These are phyloP conservation scores for Antechinus flavipes DNA, from an alignment of 2,113 vertebrate species.

Conservation along the genomic window DNA sequence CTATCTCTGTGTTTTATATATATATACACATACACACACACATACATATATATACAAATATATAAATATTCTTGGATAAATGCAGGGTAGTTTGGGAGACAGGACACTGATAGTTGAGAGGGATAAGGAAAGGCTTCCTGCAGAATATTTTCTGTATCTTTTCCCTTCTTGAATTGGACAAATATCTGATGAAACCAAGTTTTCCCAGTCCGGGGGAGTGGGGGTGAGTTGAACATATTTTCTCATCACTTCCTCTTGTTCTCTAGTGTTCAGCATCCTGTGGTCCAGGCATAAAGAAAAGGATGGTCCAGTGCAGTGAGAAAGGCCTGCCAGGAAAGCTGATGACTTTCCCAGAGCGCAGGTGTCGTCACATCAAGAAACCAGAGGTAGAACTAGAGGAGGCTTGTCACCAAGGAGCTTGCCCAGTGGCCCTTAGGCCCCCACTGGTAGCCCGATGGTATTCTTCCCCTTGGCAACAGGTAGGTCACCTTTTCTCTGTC, in stretches of 20 bases:
- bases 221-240: background rate
- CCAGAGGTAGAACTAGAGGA: conserved; percentile 89
- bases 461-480: conserved; percentile 96
- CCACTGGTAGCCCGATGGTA: conserved; percentile 89
- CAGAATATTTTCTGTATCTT: background rate
- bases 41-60: background rate
- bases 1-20: no score
- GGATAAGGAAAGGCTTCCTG: background rate
- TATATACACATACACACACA: no score
- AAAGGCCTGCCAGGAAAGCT: conserved; percentile 88
- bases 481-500: conserved; percentile 67
- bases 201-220: background rate
- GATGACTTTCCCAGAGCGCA: conserved; percentile 89
- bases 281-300: conserved; percentile 88
- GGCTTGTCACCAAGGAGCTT: conserved; percentile 87
- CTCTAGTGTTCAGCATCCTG: conserved; percentile 93
- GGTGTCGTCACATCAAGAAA: conserved; percentile 93
- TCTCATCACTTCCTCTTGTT: background rate
- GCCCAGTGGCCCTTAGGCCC: conserved; percentile 80
- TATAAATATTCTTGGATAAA: background rate
- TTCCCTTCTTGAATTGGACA: background rate
- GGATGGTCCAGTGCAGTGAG: conserved; percentile 93
- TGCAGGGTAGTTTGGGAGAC: background rate
- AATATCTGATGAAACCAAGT: no score
- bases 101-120: background rate